Base-by-base conservation (phyloP, 92 coral and sea anemone species). In the Paramuricea clavata region DNA sequence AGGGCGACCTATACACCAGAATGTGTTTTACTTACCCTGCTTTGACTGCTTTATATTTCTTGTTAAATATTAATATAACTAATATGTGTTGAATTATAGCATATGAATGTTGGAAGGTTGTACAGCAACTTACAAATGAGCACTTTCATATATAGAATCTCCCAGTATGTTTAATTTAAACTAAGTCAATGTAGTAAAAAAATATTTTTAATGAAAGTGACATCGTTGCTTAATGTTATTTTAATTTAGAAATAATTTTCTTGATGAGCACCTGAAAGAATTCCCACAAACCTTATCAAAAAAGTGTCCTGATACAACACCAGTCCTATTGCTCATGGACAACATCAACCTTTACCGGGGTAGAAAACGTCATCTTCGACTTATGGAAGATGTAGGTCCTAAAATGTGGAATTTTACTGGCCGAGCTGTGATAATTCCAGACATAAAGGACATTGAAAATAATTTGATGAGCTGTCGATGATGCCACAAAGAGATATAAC, bases 361-460 rank as follows among this genome's bases (percentile, higher is more conserved):
- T 16, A 87, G 89, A 21, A 61, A 69, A 83, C 82, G 91, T 34
- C 91, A 88, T 42, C 83, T 71, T 27, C 74, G 91, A 27, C 85
- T 89, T 30, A 52, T 84, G 34, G 84, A 84, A 67, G 44, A 43
- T 17, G 7, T 75, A 2, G 87, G 84, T 3, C 92, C 92, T 25
- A 90, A 86, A 10, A 90, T 90, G 93, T 90, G 93, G 93, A 90
- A 90, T 81, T 86, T 90, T 59, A 90, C 93, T 12, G 93, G 71
- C 16, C 82, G 93, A 32, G 93, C 86, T 67, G 87, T 54, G 27
- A 44, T 88, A 1, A 71, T 88, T 75, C 88, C 91, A 54, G 82
- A 83, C 23, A 54, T 68, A 13, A 35, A 42, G 39, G 91, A 84
- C 33, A 88, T 88, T 56, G 77, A 88, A 19, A 42, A 87, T 13